Evolutionary conservation across 2,888 invertebrate genomes (phyloP).

Genomic region (Punctoribates punctum): DNA sequence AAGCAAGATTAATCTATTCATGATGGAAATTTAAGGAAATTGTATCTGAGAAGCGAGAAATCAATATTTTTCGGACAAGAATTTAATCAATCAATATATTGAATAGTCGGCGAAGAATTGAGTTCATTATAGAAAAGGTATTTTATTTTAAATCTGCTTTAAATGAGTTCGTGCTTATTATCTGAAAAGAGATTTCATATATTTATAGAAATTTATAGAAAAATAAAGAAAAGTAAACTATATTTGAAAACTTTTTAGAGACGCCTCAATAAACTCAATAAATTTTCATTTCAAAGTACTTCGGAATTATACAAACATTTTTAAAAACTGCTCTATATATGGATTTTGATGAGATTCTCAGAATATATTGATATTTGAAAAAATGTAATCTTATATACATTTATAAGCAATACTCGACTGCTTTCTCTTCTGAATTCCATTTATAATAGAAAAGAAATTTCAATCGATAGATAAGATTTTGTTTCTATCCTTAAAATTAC

Average conservation of each 20-base stretch:
- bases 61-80: no score
- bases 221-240: conserved; percentile 5
- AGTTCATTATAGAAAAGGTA: background rate
- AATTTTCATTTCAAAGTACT: conserved; percentile 30
- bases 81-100: no score
- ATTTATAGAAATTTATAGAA: conserved; percentile 23
- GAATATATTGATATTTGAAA: conserved; percentile 34
- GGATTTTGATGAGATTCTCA: conserved; percentile 30
- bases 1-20: no score
- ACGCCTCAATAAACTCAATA: conserved; percentile 15
- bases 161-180: conserved; percentile 18
- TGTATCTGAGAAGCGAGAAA: no score
- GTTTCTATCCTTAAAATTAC: background rate
- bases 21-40: no score
- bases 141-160: background rate
- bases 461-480: conserved; percentile 25
- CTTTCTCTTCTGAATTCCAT: background rate
- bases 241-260: conserved; percentile 27
- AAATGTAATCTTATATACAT: conserved; percentile 34
- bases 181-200: conserved; percentile 30
- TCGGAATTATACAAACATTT: conserved; percentile 26
- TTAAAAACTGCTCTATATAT: conserved; percentile 17
- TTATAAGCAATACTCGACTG: conserved; percentile 14
- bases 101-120: background rate
- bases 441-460: background rate